Conservation (phyloP, 2,888 invertebrate species). For the Drosophila testacea region DNA sequence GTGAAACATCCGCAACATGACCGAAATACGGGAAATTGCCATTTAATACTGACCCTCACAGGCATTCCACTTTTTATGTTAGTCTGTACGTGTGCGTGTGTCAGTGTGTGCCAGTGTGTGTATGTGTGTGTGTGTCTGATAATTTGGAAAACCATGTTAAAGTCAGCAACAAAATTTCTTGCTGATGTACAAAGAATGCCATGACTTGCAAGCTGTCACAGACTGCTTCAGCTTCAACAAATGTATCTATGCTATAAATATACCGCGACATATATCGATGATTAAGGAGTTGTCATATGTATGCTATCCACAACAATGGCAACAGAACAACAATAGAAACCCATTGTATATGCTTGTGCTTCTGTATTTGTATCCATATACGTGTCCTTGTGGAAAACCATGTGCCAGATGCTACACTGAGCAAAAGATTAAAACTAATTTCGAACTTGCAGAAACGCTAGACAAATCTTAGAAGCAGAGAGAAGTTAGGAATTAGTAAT, state of each 20-base stretch:
- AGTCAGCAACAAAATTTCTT: slow-evolving; percentile 33
- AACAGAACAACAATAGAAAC: slow-evolving; percentile 39
- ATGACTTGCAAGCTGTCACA: slow-evolving; percentile 15
- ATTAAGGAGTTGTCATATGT: slow-evolving; percentile 67
- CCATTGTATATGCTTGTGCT: slow-evolving; percentile 23
- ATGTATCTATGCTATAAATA: slow-evolving; percentile 46
- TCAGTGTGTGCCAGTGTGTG: slow-evolving; percentile 4
- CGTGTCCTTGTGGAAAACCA: slow-evolving; percentile 26
- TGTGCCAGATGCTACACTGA: slow-evolving; percentile 37
- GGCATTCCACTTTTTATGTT: slow-evolving; percentile 3
- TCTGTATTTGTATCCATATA: slow-evolving; percentile 18
- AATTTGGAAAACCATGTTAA: slow-evolving; percentile 45
- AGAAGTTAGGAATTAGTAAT: neutral
- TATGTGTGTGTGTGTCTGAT: slow-evolving; percentile 23
- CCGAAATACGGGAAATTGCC: slow-evolving; percentile 62
- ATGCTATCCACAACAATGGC: slow-evolving; percentile 48
- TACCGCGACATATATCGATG: slow-evolving; percentile 64
- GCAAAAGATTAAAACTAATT: slow-evolving; percentile 9
- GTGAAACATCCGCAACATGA: slow-evolving; percentile 44
- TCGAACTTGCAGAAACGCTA: neutral
- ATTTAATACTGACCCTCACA: slow-evolving; percentile 41
- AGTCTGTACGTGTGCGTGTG: slow-evolving; percentile 2
- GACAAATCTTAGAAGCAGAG: neutral
- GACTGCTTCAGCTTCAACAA: neutral
- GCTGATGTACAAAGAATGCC: slow-evolving; percentile 16